Percentiles rank a stretch among this genome's conserved stretches.
Evolutionary conservation across 2,113 vertebrate genomes (phyloP).

Genomic region (Bostrychus sinensis): DNA sequence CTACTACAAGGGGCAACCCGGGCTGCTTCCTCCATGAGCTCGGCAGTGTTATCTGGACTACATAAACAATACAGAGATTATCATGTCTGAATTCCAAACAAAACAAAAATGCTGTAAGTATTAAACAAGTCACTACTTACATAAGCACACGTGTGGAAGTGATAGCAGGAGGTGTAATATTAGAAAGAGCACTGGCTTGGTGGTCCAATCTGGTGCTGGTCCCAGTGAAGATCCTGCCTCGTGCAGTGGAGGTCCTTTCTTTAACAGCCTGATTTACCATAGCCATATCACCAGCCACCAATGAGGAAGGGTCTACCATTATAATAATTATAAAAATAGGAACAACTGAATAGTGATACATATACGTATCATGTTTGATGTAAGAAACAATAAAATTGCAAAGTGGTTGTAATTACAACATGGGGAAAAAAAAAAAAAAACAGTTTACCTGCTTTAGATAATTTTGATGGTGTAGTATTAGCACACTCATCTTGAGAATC

Average conservation of each 20-base stretch:
- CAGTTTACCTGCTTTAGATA: slow-evolving; percentile 27
- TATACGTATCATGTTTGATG: background rate
- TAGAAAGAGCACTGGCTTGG: slow-evolving; percentile 38
- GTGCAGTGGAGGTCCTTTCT: slow-evolving; percentile 43
- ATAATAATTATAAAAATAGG: background rate
- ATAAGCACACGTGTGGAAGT: slow-evolving; percentile 63
- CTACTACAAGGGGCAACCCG: slow-evolving; percentile 28
- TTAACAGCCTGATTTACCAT: slow-evolving; percentile 68
- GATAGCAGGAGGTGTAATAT: slow-evolving; percentile 51
- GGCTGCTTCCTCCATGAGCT: slow-evolving; percentile 59
- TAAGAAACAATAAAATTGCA: background rate
- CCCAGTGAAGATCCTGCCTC: slow-evolving; percentile 59
- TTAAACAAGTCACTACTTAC: slow-evolving; percentile 62
- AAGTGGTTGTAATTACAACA: background rate
- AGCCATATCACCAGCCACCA: slow-evolving; percentile 71
- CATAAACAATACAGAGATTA: slow-evolving; percentile 3
- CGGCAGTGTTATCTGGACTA: slow-evolving; percentile 56
- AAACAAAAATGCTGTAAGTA: background rate
- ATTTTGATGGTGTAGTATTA: slow-evolving; percentile 26
- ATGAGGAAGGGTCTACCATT: slow-evolving; percentile 43
- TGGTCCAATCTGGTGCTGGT: slow-evolving; percentile 54
- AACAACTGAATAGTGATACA: background rate
- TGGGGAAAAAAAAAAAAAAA: background rate
- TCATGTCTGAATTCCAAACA: background rate
- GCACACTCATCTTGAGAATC: slow-evolving; percentile 11